phyloP scores from a whole-genome alignment of 1,140 invertebrate species.

The Chelonus insularis region DNA sequence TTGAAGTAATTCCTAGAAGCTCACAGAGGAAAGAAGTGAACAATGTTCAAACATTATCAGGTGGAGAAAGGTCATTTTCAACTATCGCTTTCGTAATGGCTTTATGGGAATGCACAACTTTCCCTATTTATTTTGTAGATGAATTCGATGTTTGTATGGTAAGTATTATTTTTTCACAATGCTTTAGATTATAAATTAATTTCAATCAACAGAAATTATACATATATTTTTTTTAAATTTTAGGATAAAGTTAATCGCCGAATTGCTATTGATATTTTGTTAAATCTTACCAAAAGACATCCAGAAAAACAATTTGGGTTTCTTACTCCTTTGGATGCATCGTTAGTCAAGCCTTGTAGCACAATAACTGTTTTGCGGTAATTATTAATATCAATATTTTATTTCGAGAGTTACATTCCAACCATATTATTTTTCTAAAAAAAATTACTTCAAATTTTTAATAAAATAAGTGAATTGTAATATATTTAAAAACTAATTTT shows the following conservation, averaged over 20 bases:
- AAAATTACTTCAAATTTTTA: too few relatives aligned
- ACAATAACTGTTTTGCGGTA: constrained; percentile 64
- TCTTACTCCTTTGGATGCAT: constrained; percentile 75
- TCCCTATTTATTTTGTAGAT: constrained; percentile 94
- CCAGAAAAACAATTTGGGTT: constrained; percentile 73
- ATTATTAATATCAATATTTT: constrained; percentile 33
- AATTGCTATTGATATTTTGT: constrained; percentile 69
- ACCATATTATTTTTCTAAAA: too few relatives aligned
- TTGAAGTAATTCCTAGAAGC: constrained; percentile 66
- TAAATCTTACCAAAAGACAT: constrained; percentile 66
- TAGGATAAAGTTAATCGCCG: constrained; percentile 76
- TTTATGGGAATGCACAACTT: constrained; percentile 87
- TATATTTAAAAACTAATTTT: too few relatives aligned
- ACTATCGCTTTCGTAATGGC: constrained; percentile 93
- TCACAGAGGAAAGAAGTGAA: too few relatives aligned
- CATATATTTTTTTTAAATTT: constrained; percentile 27
- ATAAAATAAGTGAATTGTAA: too few relatives aligned
- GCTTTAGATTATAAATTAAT: too few relatives aligned
- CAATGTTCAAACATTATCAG: constrained; percentile 71
- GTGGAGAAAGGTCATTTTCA: constrained; percentile 93
- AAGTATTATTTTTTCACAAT: constrained; percentile 38
- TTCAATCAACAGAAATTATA: constrained; percentile 23
- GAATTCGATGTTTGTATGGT: constrained; percentile 99
- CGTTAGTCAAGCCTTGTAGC: constrained; percentile 57
- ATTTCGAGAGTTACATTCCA: too few relatives aligned